Evolutionary conservation across 2,797 vertebrate species (phyloP), one percentile per base, ranked within the genome.

Genomic region (Trichosurus vulpecula): DNA sequence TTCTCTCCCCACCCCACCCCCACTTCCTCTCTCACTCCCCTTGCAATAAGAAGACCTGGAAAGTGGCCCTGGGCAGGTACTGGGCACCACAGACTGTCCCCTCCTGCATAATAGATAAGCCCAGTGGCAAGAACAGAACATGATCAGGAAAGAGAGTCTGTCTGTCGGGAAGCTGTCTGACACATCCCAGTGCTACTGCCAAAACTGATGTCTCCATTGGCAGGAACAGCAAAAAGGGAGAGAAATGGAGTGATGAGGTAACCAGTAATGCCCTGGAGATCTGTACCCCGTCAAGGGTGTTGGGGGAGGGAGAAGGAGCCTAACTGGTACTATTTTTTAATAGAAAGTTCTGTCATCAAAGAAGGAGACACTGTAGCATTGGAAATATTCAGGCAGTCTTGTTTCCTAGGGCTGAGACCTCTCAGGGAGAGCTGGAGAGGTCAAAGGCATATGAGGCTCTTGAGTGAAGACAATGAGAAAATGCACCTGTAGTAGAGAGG

Each of bases 61-160:
- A 90, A 87, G 41, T 51, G 52, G 90, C 90, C 53, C 90, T 90
- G 90, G 51, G 30, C 29, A 52, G 52, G 51, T 90, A 90, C 53
- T n/a, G 31, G 90, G 90, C 90, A 90, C 90, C 12, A 54, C 90
- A n/a, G 54, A 6, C 47, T 90, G 90, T 92, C 93, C 5, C 90
- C 51, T 94, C 54, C 81, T 97, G 92, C 81, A 97, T 97, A 89
- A 95, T 95, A 93, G 12, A 96, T 54, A 95, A 92, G 47, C 90
- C 56, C 30, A 30, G 5, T 19, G 81, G 92, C n/a, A 94, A 90
- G 94, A 96, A 96, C 74, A 90, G 91, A 96, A 94, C n/a, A 94
- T 92, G 89, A 29, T 54, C 94, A 31, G 90, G 81, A 90, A 54
- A 52, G 54, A 2, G 11, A 47, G 92, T 87, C 94, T 95, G 97